A percentile compares a stretch with the other conserved stretches of the same genome.
These are phyloP conservation scores for Drosophila kurseongensis DNA, from an alignment of 1,140 invertebrate species.

Conservation along the genomic window DNA sequence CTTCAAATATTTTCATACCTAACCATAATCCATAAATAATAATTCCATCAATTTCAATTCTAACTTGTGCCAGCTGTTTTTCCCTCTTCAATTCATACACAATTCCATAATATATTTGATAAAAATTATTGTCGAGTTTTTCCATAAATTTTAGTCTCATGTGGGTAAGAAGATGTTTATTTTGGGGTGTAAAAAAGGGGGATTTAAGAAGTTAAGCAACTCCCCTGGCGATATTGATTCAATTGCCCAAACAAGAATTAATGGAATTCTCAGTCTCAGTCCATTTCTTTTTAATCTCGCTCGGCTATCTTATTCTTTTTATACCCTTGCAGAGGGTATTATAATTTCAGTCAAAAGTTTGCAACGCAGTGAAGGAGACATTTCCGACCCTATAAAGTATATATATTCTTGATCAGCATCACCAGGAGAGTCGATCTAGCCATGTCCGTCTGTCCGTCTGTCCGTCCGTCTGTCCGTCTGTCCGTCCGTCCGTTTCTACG, in stretches of 20 bases:
- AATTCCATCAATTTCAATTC: conserved; percentile 31
- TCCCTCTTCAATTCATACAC: neutral
- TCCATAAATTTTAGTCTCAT: too few relatives aligned
- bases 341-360: too few relatives aligned
- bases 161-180: neutral
- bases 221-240: conserved; percentile 10
- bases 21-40: conserved; percentile 26
- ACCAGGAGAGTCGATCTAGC: too few relatives aligned
- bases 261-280: neutral
- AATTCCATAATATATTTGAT: conserved; percentile 13
- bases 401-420: too few relatives aligned
- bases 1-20: conserved; percentile 5
- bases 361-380: too few relatives aligned
- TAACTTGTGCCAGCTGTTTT: neutral
- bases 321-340: too few relatives aligned
- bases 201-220: neutral
- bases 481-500: too few relatives aligned
- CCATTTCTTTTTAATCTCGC: neutral
- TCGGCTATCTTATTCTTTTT: neutral
- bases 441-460: too few relatives aligned
- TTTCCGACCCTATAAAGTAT: too few relatives aligned
- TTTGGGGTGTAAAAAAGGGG: neutral
- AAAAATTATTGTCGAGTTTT: conserved; percentile 10
- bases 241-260: conserved; percentile 17
- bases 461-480: too few relatives aligned